A percentile compares a stretch with the other conserved stretches of the same genome.
Evolutionary conservation across 2,113 vertebrate genomes (phyloP).

Genomic region (Sapajus apella): DNA sequence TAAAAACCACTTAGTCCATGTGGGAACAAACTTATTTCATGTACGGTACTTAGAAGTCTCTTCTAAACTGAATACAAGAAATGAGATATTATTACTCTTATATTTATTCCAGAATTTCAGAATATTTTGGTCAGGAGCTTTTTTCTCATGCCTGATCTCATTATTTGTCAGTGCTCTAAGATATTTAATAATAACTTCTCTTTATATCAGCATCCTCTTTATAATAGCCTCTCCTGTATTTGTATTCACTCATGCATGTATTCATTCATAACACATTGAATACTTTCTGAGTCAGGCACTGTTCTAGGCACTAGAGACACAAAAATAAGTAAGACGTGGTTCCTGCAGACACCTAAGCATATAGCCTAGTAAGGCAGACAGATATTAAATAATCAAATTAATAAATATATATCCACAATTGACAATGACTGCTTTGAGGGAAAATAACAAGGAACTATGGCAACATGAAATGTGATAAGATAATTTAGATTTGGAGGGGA

Average conservation of each 20-base stretch:
- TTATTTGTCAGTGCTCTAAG: background rate
- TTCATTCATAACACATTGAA: background rate
- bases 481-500: background rate
- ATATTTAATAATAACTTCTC: background rate
- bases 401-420: background rate
- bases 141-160: background rate
- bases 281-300: background rate
- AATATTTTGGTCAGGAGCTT: constrained; percentile 16
- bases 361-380: background rate
- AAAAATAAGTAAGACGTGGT: background rate
- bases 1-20: background rate
- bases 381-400: background rate
- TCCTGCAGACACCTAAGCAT: background rate
- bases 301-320: background rate
- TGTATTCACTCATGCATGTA: background rate
- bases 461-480: background rate
- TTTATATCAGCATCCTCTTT: background rate
- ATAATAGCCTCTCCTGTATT: background rate
- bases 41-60: background rate
- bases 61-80: background rate
- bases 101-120: background rate
- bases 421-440: background rate
- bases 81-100: background rate
- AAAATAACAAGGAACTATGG: background rate
- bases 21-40: background rate